Percentiles rank a stretch among this genome's conserved stretches.
These are phyloP conservation scores for Volucella inflata DNA, from an alignment of 2,888 invertebrate genomes.

Conservation along the genomic window DNA sequence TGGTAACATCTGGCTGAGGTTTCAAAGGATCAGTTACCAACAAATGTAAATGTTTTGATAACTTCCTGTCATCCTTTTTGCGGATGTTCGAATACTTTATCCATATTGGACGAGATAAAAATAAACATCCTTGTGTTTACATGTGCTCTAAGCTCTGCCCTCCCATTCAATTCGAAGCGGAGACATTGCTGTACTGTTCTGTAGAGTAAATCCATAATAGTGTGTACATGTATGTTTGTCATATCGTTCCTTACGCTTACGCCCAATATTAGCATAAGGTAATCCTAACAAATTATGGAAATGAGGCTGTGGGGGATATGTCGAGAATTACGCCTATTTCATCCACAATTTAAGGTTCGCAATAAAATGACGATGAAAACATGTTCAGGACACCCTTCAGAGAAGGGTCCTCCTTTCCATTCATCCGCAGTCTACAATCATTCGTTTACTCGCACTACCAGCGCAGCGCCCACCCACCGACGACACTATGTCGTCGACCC, in stretches of 20 bases:
- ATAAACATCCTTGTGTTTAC: conserved; percentile 68
- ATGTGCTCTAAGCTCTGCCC: conserved; percentile 8
- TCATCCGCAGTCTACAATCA: background rate
- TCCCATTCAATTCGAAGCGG: background rate
- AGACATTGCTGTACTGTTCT: conserved; percentile 9
- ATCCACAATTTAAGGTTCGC: conserved; percentile 73
- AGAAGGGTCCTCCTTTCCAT: conserved; percentile 18
- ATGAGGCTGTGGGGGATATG: conserved; percentile 70
- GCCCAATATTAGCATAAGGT: conserved; percentile 73
- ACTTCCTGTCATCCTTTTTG: conserved; percentile 62
- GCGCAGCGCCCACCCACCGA: background rate
- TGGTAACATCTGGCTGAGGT: conserved; percentile 57
- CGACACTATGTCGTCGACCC: conserved; percentile 26
- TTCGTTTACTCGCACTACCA: conserved; percentile 5
- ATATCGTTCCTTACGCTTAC: conserved; percentile 48
- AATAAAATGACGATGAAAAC: conserved; percentile 74
- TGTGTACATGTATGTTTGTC: conserved; percentile 44
- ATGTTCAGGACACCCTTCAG: conserved; percentile 63
- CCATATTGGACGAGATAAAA: conserved; percentile 64
- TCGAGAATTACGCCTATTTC: conserved; percentile 75
- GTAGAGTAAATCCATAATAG: conserved; percentile 24
- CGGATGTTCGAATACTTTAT: conserved; percentile 51
- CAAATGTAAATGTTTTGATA: conserved; percentile 68
- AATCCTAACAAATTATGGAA: conserved; percentile 75
- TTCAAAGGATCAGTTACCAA: conserved; percentile 60